phyloP scores from a whole-genome alignment of 2,888 invertebrate genomes.

The Thymelicus sylvestris region DNA sequence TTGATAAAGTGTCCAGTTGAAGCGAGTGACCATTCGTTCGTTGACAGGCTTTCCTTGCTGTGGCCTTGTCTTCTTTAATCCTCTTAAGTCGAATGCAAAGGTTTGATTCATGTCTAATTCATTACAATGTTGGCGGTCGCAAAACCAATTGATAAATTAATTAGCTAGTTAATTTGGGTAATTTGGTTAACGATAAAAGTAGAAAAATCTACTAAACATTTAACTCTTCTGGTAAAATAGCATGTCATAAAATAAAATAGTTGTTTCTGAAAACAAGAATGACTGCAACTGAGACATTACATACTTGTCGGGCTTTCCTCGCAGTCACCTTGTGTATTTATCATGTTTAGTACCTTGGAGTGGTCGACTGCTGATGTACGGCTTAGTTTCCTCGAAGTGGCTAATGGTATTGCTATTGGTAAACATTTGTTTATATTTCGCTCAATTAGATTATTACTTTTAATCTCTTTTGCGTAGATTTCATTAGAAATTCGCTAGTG shows the following conservation, averaged over 20 bases:
- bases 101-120: neutral
- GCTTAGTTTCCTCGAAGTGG: neutral
- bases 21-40: neutral
- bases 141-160: neutral
- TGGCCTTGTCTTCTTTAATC: neutral
- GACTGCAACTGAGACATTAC: neutral
- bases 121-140: neutral
- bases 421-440: constrained; percentile 4
- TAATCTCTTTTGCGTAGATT: neutral
- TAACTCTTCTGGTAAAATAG: too few species aligned
- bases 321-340: constrained; percentile 4
- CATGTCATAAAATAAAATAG: neutral
- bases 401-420: neutral
- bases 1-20: neutral
- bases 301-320: neutral
- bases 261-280: neutral
- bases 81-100: neutral
- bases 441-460: neutral
- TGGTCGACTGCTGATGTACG: constrained; percentile 3
- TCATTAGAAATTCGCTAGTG: too few species aligned
- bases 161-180: too few species aligned
- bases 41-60: neutral
- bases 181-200: too few species aligned
- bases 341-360: constrained; percentile 2
- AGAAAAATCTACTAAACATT: too few species aligned